Percentiles rank a stretch among this genome's conserved stretches.
Conservation (phyloP, 2,797 vertebrate genomes). For the Uromys caudimaculatus region DNA sequence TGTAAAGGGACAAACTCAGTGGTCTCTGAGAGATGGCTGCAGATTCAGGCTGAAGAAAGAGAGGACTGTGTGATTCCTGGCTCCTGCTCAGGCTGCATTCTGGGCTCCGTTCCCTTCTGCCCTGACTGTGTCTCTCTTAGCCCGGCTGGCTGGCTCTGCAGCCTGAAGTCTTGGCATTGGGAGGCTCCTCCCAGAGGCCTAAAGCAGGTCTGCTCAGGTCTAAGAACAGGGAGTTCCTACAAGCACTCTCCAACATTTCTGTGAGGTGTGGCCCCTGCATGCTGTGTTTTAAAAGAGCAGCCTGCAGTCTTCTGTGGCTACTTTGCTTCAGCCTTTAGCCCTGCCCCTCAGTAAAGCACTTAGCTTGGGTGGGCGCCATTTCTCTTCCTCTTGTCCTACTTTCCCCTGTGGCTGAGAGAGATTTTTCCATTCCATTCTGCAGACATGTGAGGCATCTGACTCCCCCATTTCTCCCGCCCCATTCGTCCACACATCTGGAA, state of each 20-base stretch:
- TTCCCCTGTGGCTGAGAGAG: slow-evolving; percentile 68
- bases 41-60: slow-evolving; percentile 58
- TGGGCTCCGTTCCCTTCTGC: not conserved
- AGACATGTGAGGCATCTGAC: slow-evolving; percentile 78
- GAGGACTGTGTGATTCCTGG: not conserved
- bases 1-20: not conserved
- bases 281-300: slow-evolving; percentile 53
- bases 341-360: not conserved
- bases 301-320: not conserved
- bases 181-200: slow-evolving; percentile 9
- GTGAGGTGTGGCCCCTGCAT: slow-evolving; percentile 14
- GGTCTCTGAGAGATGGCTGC: not conserved
- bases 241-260: slow-evolving; percentile 17
- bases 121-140: not conserved
- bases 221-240: slow-evolving; percentile 28
- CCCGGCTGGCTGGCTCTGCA: not conserved
- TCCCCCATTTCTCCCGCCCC: slow-evolving; percentile 33
- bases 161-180: not conserved
- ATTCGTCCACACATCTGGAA: slow-evolving; percentile 79
- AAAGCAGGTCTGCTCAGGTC: slow-evolving; percentile 11
- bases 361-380: slow-evolving; percentile 48
- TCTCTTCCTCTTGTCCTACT: slow-evolving; percentile 68
- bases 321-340: not conserved
- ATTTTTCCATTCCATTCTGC: slow-evolving; percentile 85
- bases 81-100: slow-evolving; percentile 56